Percentiles rank a stretch among this genome's conserved stretches.
Conservation (phyloP, 2,888 invertebrate species). For the Macaria liturata region DNA sequence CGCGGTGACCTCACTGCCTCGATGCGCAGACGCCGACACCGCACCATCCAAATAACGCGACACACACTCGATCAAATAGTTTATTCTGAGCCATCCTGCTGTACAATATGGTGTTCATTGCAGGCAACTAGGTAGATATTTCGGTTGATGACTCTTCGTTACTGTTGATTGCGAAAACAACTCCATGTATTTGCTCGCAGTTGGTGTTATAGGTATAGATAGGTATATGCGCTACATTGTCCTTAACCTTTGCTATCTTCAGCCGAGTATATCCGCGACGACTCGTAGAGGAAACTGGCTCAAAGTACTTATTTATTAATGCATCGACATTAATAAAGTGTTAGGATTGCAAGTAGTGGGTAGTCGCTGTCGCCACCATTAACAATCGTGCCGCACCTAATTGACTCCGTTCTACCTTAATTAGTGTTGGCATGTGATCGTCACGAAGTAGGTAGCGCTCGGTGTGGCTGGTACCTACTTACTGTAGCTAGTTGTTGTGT, state of each 20-base stretch:
- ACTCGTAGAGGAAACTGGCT: conserved; percentile 8
- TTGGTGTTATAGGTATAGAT: background rate
- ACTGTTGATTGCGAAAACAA: conserved; percentile 15
- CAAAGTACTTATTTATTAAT: conserved; percentile 5
- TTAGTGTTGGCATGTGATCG: conserved; percentile 44
- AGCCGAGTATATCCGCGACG: background rate
- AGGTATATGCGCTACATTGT: conserved; percentile 15
- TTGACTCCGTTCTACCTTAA: conserved; percentile 52
- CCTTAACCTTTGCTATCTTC: conserved; percentile 19
- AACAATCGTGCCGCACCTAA: conserved; percentile 58
- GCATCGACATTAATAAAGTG: conserved; percentile 13
- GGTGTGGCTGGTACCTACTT: conserved; percentile 9
- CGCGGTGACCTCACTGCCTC: conserved; percentile 68
- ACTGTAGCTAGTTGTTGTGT: conserved; percentile 46
- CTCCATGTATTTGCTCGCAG: conserved; percentile 3
- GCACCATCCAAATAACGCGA: conserved; percentile 53
- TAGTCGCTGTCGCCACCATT: conserved; percentile 42
- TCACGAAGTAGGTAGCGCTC: conserved; percentile 14
- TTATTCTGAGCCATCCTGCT: conserved; percentile 17
- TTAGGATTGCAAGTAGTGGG: conserved; percentile 9
- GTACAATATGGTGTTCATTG: conserved; percentile 5
- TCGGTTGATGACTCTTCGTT: conserved; percentile 2
- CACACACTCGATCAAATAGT: conserved; percentile 40
- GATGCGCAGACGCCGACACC: conserved; percentile 57
- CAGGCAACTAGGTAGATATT: conserved; percentile 1